Conservation (phyloP, 2,797 vertebrate species). For the Meda fulgida region DNA sequence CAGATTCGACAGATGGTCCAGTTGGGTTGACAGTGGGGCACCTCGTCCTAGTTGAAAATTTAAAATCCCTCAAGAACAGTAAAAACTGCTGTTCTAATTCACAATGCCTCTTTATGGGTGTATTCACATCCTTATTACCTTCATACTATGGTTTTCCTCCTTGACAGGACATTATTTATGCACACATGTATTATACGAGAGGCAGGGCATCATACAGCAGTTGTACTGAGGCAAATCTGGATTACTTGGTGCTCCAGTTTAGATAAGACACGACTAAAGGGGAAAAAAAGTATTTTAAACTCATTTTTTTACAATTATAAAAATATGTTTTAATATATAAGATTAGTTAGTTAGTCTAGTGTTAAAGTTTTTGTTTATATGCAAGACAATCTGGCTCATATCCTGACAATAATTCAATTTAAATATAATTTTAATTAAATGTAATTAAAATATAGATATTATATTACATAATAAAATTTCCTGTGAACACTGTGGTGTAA, state of each 20-base stretch:
- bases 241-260: not conserved
- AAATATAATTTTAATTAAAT: not conserved
- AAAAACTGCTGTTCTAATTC: constrained; percentile 29
- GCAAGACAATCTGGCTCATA: not conserved
- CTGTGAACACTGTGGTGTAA: no score
- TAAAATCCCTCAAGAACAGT: not conserved
- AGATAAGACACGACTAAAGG: not conserved
- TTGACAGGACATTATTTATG: constrained; percentile 12
- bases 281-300: not conserved
- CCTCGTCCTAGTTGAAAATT: constrained; percentile 20
- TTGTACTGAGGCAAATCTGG: not conserved
- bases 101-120: not conserved
- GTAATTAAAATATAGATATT: not conserved
- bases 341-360: not conserved
- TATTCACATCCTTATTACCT: constrained; percentile 9
- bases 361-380: not conserved
- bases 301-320: not conserved
- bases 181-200: not conserved
- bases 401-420: not conserved
- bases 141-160: constrained; percentile 26
- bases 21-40: constrained; percentile 7
- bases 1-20: constrained; percentile 40
- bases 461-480: no score
- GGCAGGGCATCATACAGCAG: not conserved
- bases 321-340: not conserved